Percentiles rank a stretch among this genome's conserved stretches.
These are phyloP conservation scores for Prionace glauca DNA, from an alignment of 2,797 vertebrate species.

Conservation along the genomic window DNA sequence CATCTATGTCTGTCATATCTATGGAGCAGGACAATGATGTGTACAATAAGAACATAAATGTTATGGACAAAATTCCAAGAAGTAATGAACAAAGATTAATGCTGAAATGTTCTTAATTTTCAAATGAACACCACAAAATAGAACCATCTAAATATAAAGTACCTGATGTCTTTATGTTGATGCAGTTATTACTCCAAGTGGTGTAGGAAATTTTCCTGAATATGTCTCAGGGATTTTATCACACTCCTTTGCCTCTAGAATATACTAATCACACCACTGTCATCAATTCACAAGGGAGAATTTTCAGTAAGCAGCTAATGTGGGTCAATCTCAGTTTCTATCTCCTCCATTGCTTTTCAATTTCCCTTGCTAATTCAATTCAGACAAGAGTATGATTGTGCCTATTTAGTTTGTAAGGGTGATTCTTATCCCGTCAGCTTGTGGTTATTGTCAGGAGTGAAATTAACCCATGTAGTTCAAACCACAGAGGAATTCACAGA, in stretches of 20 bases:
- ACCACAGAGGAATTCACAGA: not conserved
- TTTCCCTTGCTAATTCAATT: not conserved
- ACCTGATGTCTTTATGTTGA: not conserved
- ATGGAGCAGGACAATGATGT: not conserved
- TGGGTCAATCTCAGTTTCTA: conserved; percentile 5
- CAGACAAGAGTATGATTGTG: conserved; percentile 11
- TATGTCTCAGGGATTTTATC: not conserved
- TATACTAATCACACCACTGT: not conserved
- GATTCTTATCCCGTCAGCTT: not conserved
- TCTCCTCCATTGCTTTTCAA: conserved; percentile 15
- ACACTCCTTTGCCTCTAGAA: not conserved
- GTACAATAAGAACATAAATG: not conserved
- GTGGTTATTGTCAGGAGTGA: not conserved
- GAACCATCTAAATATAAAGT: not conserved
- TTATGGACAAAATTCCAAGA: not conserved
- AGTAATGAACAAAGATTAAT: not conserved
- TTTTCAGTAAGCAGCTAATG: not conserved
- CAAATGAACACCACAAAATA: not conserved
- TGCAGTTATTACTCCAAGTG: not conserved
- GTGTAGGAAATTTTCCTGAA: not conserved
- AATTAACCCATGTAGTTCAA: not conserved
- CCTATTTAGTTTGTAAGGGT: not conserved
- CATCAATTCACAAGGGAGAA: not conserved
- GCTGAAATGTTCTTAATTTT: not conserved
- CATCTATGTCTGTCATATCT: not conserved